Evolutionary conservation across 2,888 invertebrate genomes (phyloP).

Genomic region (Euplagia quadripunctaria): DNA sequence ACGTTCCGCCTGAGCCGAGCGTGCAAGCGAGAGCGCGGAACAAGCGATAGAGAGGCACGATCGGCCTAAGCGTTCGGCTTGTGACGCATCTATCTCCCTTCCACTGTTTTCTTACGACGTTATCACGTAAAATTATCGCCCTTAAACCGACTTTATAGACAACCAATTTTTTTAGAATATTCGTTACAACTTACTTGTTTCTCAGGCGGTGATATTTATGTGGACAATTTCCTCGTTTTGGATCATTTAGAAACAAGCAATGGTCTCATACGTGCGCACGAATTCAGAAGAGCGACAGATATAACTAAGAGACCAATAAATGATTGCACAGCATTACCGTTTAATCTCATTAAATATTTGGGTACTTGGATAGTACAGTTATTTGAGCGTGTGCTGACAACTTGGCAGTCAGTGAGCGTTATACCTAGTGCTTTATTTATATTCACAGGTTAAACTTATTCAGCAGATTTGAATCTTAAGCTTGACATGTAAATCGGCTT

Average conservation of each 20-base stretch:
- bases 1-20: no score
- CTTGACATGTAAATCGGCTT: constrained; percentile 68
- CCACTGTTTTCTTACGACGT: no score
- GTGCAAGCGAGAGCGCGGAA: no score
- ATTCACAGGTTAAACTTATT: constrained; percentile 72
- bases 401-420: constrained; percentile 68
- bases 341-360: constrained; percentile 61
- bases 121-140: no score
- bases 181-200: constrained; percentile 29
- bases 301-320: constrained; percentile 47
- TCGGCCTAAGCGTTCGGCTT: no score
- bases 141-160: no score
- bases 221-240: constrained; percentile 30
- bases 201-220: constrained; percentile 38
- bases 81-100: no score
- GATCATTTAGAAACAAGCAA: constrained; percentile 47
- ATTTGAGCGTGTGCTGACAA: constrained; percentile 54
- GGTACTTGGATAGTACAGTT: constrained; percentile 59
- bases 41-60: no score
- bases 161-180: no score
- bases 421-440: constrained; percentile 70
- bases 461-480: constrained; percentile 70
- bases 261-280: constrained; percentile 49
- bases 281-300: constrained; percentile 30
- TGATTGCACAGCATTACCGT: constrained; percentile 60